A percentile compares a stretch with the other conserved stretches of the same genome.
These are phyloP conservation scores for Pelochelys cantorii DNA, from an alignment of 2,797 vertebrate species.

Conservation along the genomic window DNA sequence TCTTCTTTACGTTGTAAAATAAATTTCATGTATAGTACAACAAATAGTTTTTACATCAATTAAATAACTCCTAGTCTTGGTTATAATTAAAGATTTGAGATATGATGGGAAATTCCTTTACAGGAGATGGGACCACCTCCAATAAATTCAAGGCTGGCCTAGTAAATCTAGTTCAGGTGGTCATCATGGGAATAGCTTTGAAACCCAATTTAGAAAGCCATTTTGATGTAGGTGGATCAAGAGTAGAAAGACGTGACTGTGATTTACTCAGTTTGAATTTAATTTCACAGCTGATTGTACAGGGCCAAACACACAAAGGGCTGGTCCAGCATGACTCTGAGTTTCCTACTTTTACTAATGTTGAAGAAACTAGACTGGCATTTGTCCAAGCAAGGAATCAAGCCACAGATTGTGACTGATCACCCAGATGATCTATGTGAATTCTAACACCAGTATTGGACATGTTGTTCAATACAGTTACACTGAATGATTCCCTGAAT, in stretches of 20 bases:
- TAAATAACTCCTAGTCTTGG: constrained; percentile 22
- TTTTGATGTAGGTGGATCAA: constrained; percentile 54
- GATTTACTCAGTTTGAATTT: constrained; percentile 18
- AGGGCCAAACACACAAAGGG: background rate
- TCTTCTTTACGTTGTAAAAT: constrained; percentile 22
- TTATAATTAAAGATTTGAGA: constrained; percentile 34
- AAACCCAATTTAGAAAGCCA: constrained; percentile 51
- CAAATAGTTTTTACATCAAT: background rate
- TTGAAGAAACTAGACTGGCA: constrained; percentile 15
- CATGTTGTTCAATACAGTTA: constrained; percentile 34
- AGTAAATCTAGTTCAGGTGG: constrained; percentile 65
- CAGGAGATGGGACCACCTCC: constrained; percentile 23
- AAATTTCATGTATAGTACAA: background rate
- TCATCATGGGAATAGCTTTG: constrained; percentile 56
- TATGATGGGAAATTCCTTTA: constrained; percentile 33
- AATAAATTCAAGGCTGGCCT: constrained; percentile 51
- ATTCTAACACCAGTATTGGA: background rate
- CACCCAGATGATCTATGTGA: background rate
- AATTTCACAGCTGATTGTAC: constrained; percentile 25
- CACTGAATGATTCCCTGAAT: constrained; percentile 27
- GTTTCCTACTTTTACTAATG: background rate
- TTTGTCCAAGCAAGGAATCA: constrained; percentile 15
- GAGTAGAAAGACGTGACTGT: constrained; percentile 20
- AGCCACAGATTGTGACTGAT: constrained; percentile 20
- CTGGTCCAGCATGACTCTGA: background rate